phyloP scores from a whole-genome alignment of 2,113 vertebrate genomes.

The Tichodroma muraria region DNA sequence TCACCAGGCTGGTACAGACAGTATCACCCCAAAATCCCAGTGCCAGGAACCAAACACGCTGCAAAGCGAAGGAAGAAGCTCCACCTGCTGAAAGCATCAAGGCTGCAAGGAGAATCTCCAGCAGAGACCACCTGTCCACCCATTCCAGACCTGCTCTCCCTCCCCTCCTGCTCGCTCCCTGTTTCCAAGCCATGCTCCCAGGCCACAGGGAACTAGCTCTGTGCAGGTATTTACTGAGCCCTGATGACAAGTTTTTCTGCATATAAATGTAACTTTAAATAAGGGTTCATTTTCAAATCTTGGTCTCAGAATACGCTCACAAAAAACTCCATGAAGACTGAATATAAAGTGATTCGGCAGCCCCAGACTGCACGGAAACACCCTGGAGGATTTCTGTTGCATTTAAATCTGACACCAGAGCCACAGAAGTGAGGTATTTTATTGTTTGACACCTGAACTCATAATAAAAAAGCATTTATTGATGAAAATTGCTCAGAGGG shows the following conservation, averaged over 20 bases:
- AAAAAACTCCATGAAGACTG: not conserved
- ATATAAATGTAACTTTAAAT: not conserved
- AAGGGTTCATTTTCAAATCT: not conserved
- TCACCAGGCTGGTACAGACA: fast-evolving
- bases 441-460: not conserved
- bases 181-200: not conserved
- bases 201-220: not conserved
- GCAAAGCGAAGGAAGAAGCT: not conserved
- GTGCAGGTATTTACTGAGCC: not conserved
- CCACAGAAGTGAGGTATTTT: not conserved
- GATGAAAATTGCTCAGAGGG: not conserved
- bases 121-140: not conserved
- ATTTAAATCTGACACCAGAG: not conserved
- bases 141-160: not conserved
- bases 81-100: not conserved
- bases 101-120: not conserved
- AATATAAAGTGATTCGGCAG: not conserved
- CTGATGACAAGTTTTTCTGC: not conserved
- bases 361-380: not conserved
- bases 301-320: not conserved
- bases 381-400: not conserved
- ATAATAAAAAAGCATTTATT: not conserved
- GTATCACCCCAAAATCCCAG: not conserved
- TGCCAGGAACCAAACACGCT: not conserved
- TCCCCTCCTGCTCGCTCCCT: not conserved